phyloP scores from a whole-genome alignment of 2,797 vertebrate genomes.

The Distichodus sexfasciatus region DNA sequence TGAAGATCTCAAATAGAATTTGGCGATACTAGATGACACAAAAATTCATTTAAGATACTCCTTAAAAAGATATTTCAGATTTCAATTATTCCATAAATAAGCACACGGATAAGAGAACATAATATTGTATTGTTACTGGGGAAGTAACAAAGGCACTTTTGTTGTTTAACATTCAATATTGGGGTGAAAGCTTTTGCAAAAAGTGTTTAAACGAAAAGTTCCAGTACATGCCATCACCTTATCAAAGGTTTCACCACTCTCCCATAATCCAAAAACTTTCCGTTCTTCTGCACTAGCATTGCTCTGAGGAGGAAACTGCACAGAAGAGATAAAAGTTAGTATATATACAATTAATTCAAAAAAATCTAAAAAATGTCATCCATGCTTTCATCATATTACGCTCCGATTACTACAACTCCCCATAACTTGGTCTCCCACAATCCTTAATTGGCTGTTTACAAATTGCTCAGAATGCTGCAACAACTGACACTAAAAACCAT shows the following conservation, averaged over 20 bases:
- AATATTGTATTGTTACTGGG: too few relatives aligned
- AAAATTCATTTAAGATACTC: not conserved
- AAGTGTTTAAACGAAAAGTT: too few relatives aligned
- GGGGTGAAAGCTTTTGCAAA: too few relatives aligned
- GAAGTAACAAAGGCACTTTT: too few relatives aligned
- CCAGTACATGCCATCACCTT: conserved; percentile 74
- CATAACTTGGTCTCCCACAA: too few relatives aligned
- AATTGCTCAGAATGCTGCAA: too few relatives aligned
- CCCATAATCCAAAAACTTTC: conserved; percentile 97
- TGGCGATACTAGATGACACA: conserved; percentile 80
- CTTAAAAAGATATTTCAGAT: not conserved
- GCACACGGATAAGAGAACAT: too few relatives aligned
- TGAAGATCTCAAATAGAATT: conserved; percentile 90
- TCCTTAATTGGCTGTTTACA: too few relatives aligned
- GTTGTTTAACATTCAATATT: too few relatives aligned
- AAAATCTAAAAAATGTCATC: not conserved
- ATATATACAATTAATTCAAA: not conserved
- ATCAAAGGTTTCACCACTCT: conserved; percentile 88
- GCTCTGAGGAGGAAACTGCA: conserved; percentile 93
- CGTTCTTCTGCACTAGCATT: conserved; percentile 87
- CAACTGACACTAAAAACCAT: too few relatives aligned
- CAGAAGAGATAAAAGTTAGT: not conserved
- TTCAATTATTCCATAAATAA: not conserved
- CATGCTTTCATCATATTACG: too few relatives aligned
- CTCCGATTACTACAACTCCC: too few relatives aligned